phyloP scores from a whole-genome alignment of 2,797 vertebrate species.

The Rhincodon typus region DNA sequence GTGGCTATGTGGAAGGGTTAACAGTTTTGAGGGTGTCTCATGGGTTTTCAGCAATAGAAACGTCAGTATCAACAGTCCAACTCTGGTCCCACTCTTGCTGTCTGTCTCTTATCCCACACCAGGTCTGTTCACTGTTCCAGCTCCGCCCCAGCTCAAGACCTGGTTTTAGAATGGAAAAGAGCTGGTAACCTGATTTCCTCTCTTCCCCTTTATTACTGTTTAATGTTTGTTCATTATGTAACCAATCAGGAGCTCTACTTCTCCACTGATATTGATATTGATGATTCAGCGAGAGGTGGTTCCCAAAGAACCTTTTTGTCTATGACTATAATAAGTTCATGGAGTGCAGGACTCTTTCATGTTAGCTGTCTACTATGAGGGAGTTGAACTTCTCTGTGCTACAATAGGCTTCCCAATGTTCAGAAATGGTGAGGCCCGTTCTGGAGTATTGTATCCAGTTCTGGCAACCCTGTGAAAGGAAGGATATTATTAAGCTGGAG shows the following conservation, averaged over 20 bases:
- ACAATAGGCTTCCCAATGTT: neutral
- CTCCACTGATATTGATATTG: too few species aligned
- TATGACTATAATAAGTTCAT: neutral
- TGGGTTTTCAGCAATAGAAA: neutral
- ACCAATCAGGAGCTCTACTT: neutral
- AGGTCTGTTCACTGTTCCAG: neutral
- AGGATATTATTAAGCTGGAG: too few species aligned
- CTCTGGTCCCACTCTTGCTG: neutral
- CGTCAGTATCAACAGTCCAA: neutral
- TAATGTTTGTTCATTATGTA: too few species aligned
- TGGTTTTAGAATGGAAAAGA: neutral
- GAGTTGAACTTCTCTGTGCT: neutral
- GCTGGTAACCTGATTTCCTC: neutral
- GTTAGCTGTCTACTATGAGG: neutral
- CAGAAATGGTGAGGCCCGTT: too few species aligned
- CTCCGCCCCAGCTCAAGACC: neutral
- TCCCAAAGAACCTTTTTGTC: neutral
- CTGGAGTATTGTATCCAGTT: too few species aligned
- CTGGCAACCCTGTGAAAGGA: too few species aligned
- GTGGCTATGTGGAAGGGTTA: neutral
- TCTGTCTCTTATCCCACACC: neutral
- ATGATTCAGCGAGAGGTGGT: neutral
- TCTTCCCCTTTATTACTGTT: too few species aligned
- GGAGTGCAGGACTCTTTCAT: neutral
- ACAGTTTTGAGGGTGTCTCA: neutral